phyloP scores from a whole-genome alignment of 2,888 invertebrate species.

The Rhorus exstirpatorius region DNA sequence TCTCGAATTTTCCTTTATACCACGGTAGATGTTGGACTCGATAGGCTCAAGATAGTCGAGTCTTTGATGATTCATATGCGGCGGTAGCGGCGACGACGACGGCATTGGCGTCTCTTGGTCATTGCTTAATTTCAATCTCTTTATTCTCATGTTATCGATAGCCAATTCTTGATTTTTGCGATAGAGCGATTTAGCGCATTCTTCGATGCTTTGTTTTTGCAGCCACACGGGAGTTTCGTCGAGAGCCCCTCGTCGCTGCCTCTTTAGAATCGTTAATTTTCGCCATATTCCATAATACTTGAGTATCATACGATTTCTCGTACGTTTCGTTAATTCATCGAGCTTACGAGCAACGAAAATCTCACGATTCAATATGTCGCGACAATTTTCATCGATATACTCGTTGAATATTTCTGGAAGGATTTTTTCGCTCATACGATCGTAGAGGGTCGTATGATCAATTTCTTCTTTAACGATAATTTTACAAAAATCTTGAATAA shows the following conservation, averaged over 20 bases:
- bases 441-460: slow-evolving; percentile 72
- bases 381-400: slow-evolving; percentile 81
- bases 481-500: slow-evolving; percentile 76
- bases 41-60: slow-evolving; percentile 83
- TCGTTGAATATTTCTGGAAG: slow-evolving; percentile 75
- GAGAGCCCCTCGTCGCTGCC: slow-evolving; percentile 86
- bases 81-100: background rate
- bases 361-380: slow-evolving; percentile 82
- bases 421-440: slow-evolving; percentile 76
- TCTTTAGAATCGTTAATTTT: slow-evolving; percentile 82
- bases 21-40: slow-evolving; percentile 86
- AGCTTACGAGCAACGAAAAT: slow-evolving; percentile 83
- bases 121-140: slow-evolving; percentile 75
- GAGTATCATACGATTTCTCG: slow-evolving; percentile 82
- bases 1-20: slow-evolving; percentile 87
- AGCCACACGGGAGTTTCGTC: slow-evolving; percentile 88
- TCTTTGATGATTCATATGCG: background rate
- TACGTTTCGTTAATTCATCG: slow-evolving; percentile 83
- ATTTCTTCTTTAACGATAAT: slow-evolving; percentile 75
- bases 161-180: slow-evolving; percentile 85
- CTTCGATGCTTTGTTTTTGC: slow-evolving; percentile 83
- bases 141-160: slow-evolving; percentile 86
- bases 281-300: slow-evolving; percentile 87
- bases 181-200: slow-evolving; percentile 86
- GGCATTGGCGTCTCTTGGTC: background rate